Evolutionary conservation across 2,797 vertebrate genomes (phyloP), one percentile per base, ranked within the genome.

Genomic region (Paedocypris micromegethes): DNA sequence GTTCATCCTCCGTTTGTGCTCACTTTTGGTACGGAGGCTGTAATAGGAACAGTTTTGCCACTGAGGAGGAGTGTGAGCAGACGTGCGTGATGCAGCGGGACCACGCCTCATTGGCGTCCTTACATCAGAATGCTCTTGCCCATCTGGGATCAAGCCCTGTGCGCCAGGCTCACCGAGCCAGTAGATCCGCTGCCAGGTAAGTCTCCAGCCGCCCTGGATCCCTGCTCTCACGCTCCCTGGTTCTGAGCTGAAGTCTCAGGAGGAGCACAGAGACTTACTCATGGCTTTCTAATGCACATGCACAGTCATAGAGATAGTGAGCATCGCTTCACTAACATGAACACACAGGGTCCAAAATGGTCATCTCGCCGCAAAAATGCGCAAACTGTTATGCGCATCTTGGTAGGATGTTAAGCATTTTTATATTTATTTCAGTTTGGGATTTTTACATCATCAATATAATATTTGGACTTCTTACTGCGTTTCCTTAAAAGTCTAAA

Each of bases 11-110:
- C 51, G 88, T 75, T 72, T 99, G 96, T 55, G 84, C 85, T 74
- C 91, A 94, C 9, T 98, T 98, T 85, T 99, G 96, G 97, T 97
- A 90, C 0, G 95, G 97, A 0, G 86, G 92, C 60, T 99, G 97
- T 72, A 99, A 98, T 58, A 88, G 75, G 79, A 99, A 98, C 82
- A 97, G 91, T 87, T 98, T 98, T 61, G 66, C 80, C 66, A 90
- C 89, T 0, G 88, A 88, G 70, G 88, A 87, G 2, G 93, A 93
- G 66, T 99, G 97, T 80, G 83, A 92, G 85, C 77, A 64, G 72
- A 76, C 45, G 0, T 99, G 97, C 78, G 82, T 38, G 66, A 53
- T 23, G 3, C 58, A 58, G 3, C 84, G 48, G 49, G 79, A 67
- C 80, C 82, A 78, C 78, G 79, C 78, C 6, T 70, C 80, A 23